Evolutionary conservation across 1,140 invertebrate genomes (phyloP).

Genomic region (Cephus cinctus): DNA sequence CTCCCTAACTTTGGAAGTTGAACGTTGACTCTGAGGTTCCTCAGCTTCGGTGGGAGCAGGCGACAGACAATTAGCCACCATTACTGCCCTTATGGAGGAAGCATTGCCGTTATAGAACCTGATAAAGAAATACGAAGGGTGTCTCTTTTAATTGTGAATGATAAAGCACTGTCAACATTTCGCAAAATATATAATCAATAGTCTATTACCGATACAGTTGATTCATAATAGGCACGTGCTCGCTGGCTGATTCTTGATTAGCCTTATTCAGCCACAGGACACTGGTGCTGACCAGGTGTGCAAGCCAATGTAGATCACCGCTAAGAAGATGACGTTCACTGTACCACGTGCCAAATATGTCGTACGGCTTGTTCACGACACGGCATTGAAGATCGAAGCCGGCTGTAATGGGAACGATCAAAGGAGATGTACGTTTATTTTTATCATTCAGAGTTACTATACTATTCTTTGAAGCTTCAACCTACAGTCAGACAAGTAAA

Average conservation of each 20-base stretch:
- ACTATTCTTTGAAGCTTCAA: too few species aligned
- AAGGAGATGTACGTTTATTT: too few species aligned
- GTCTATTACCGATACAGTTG: constrained; percentile 63
- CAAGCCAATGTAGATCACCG: constrained; percentile 78
- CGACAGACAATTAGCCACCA: constrained; percentile 69
- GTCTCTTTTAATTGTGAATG: too few species aligned
- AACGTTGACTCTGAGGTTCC: constrained; percentile 30
- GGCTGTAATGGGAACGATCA: constrained; percentile 59
- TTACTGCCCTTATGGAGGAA: constrained; percentile 74
- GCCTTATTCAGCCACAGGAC: constrained; percentile 85
- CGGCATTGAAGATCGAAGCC: constrained; percentile 76
- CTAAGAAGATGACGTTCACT: constrained; percentile 80
- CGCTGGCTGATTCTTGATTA: constrained; percentile 76
- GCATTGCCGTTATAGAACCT: constrained; percentile 83
- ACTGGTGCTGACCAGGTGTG: constrained; percentile 76
- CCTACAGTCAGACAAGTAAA: too few species aligned
- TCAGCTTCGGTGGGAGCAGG: constrained; percentile 42
- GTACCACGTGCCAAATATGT: constrained; percentile 89
- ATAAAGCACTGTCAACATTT: background rate
- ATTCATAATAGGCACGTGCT: constrained; percentile 79
- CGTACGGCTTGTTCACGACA: constrained; percentile 83
- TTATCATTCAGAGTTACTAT: too few species aligned
- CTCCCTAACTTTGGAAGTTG: constrained; percentile 38
- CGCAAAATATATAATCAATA: constrained; percentile 5
- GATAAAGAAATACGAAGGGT: constrained; percentile 6